These are phyloP conservation scores for Prosapia bicincta DNA, from an alignment of 2,888 invertebrate species.

Conservation along the genomic window DNA sequence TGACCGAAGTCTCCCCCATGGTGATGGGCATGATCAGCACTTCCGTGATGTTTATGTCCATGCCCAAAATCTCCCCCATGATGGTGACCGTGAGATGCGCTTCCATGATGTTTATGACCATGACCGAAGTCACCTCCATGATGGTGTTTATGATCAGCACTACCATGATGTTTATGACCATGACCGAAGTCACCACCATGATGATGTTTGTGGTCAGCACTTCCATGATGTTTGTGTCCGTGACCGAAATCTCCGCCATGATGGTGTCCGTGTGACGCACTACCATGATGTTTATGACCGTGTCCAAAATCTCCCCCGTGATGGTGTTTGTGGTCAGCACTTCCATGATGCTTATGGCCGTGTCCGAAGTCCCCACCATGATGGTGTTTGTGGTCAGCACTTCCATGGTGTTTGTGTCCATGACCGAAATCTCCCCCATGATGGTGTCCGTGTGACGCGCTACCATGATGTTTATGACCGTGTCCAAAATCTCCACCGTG, in stretches of 20 bases:
- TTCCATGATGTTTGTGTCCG: slow-evolving; percentile 49
- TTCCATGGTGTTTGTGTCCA: slow-evolving; percentile 37
- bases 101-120: slow-evolving; percentile 37
- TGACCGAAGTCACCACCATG: slow-evolving; percentile 47
- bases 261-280: slow-evolving; percentile 48
- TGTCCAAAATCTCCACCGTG: slow-evolving; percentile 6
- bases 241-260: slow-evolving; percentile 51
- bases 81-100: slow-evolving; percentile 34
- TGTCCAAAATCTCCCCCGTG: slow-evolving; percentile 37
- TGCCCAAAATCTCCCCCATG: slow-evolving; percentile 13
- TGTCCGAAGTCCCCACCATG: slow-evolving; percentile 51
- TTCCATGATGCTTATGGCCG: slow-evolving; percentile 49
- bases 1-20: slow-evolving; percentile 32
- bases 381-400: slow-evolving; percentile 44
- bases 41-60: slow-evolving; percentile 29
- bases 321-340: slow-evolving; percentile 42
- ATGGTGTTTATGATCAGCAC: slow-evolving; percentile 48
- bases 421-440: slow-evolving; percentile 36
- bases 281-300: slow-evolving; percentile 37
- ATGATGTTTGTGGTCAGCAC: slow-evolving; percentile 48
- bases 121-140: slow-evolving; percentile 40
- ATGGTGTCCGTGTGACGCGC: slow-evolving; percentile 33
- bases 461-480: slow-evolving; percentile 27
- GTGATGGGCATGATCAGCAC: slow-evolving; percentile 31
- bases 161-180: slow-evolving; percentile 49